Percentiles rank a stretch among this genome's conserved stretches.
phyloP scores from a whole-genome alignment of 2,113 vertebrate genomes.

The Chloropsis hardwickii region DNA sequence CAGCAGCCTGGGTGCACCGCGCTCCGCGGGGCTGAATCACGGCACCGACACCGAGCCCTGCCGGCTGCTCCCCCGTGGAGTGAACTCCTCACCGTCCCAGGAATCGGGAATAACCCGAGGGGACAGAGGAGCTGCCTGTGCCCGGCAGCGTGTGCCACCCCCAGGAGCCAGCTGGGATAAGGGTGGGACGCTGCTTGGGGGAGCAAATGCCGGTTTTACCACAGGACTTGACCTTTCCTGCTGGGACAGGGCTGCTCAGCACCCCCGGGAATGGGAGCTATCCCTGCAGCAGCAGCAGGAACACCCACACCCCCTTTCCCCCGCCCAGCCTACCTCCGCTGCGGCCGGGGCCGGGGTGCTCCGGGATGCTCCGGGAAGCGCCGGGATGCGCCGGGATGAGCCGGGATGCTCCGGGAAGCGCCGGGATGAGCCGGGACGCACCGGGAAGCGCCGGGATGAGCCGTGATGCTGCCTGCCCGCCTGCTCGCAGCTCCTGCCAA shows the following conservation, averaged over 20 bases:
- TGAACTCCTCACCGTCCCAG: rapidly evolving
- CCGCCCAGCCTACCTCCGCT: not conserved
- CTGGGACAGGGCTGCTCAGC: not conserved
- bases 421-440: rapidly evolving
- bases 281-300: not conserved
- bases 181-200: rapidly evolving
- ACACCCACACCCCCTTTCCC: rapidly evolving
- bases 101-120: not conserved
- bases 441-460: rapidly evolving
- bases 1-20: not conserved
- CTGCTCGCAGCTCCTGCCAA: not conserved
- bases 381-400: rapidly evolving
- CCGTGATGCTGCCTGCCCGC: not conserved
- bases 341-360: rapidly evolving
- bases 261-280: rapidly evolving
- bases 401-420: not conserved
- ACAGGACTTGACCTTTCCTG: not conserved
- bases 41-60: rapidly evolving
- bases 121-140: not conserved
- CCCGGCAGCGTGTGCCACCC: not conserved
- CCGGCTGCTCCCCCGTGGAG: rapidly evolving
- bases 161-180: too few relatives aligned
- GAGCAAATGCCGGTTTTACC: rapidly evolving
- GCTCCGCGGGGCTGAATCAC: not conserved
- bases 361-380: rapidly evolving